phyloP scores from a whole-genome alignment of 2,888 invertebrate species.

The Agelastica alni region DNA sequence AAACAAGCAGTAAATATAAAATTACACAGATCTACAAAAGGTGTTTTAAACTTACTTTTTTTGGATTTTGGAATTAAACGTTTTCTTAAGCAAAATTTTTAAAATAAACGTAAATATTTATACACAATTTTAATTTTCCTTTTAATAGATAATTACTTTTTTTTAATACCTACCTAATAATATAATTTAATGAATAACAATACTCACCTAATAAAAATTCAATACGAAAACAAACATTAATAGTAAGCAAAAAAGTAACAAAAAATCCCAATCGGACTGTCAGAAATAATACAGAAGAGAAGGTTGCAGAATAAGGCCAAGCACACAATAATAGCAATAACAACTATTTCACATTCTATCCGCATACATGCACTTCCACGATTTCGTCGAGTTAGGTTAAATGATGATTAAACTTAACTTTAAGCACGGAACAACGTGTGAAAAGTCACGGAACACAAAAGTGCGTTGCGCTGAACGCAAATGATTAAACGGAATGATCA shows the following conservation, averaged over 20 bases:
- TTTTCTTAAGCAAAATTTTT: no score
- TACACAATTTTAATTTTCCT: no score
- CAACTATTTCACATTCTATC: conserved; percentile 11
- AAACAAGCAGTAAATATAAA: no score
- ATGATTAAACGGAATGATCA: conserved; percentile 6
- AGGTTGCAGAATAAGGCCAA: conserved; percentile 21
- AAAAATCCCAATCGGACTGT: conserved; percentile 5
- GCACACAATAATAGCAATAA: conserved; percentile 14
- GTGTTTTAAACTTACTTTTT: no score
- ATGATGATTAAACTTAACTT: not conserved
- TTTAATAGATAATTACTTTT: no score
- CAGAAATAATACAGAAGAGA: no score
- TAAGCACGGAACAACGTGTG: conserved; percentile 3
- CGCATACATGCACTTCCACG: conserved; percentile 7
- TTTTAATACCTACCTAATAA: no score
- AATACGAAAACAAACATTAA: conserved; percentile 5
- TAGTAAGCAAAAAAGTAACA: not conserved
- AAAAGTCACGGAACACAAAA: conserved; percentile 2
- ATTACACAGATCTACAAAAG: no score
- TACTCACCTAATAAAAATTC: conserved; percentile 10
- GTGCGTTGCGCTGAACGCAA: not conserved
- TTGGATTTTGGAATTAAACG: no score
- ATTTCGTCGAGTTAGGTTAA: not conserved
- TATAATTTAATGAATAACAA: no score
- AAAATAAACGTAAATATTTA: no score